Evolutionary conservation across 2,113 vertebrate genomes (phyloP).

Genomic region (Meriones unguiculatus): DNA sequence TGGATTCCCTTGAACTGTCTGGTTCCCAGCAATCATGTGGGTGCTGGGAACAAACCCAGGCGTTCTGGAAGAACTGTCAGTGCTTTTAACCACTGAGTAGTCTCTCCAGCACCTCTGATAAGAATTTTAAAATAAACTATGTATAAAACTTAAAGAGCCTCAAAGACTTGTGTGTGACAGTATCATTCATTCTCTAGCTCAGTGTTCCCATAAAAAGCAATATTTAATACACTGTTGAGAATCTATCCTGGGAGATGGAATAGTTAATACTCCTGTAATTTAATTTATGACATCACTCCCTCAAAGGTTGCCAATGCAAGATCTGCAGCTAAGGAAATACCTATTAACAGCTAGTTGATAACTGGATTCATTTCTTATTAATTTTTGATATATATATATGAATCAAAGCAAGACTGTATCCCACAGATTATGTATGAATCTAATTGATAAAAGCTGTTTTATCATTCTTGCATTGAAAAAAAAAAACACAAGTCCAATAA

Average conservation of each 20-base stretch:
- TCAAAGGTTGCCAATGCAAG: background rate
- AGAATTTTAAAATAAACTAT: slow-evolving; percentile 3
- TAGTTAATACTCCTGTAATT: slow-evolving; percentile 27
- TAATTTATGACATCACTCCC: background rate
- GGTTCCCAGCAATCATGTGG: background rate
- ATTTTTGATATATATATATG: slow-evolving; percentile 34
- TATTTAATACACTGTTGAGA: background rate
- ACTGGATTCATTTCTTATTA: background rate
- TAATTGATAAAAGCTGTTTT: slow-evolving; percentile 45
- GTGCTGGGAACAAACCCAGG: background rate
- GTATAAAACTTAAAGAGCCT: slow-evolving; percentile 1
- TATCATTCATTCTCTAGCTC: background rate
- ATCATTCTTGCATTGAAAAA: background rate
- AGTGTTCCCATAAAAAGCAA: background rate
- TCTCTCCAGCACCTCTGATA: background rate
- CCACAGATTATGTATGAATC: background rate
- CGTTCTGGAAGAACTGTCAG: background rate
- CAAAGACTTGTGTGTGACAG: background rate
- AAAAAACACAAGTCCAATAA: slow-evolving; percentile 19
- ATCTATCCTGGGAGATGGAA: background rate
- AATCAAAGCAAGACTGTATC: background rate
- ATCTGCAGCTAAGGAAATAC: background rate
- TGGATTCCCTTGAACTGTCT: background rate
- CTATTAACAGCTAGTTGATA: background rate
- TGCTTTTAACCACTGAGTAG: background rate